Percentiles rank a stretch among this genome's conserved stretches.
phyloP scores from a whole-genome alignment of 2,888 invertebrate species.

The Ectemnius cavifrons region DNA sequence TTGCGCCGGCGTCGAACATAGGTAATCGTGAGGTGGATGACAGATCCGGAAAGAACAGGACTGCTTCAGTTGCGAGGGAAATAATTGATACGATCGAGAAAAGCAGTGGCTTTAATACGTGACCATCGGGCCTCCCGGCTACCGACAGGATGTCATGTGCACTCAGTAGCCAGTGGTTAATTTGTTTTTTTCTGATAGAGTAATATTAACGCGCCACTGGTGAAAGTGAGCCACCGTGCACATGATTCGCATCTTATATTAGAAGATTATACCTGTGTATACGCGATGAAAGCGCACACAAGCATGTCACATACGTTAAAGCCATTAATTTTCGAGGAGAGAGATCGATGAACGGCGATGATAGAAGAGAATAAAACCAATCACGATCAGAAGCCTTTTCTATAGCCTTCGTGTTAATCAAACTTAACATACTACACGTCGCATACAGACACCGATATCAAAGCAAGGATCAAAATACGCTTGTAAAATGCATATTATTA shows the following conservation, averaged over 20 bases:
- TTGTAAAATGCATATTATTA: constrained; percentile 76
- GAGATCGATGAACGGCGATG: too few relatives aligned
- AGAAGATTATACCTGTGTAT: not conserved
- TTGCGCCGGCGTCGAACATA: too few relatives aligned
- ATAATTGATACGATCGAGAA: too few relatives aligned
- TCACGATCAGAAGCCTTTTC: constrained; percentile 40
- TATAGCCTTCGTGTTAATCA: constrained; percentile 40
- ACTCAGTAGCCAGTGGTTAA: constrained; percentile 27
- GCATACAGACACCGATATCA: constrained; percentile 71
- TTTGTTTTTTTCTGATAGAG: constrained; percentile 29
- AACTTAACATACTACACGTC: constrained; percentile 31
- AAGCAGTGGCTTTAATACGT: too few relatives aligned
- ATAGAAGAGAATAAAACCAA: constrained; percentile 11
- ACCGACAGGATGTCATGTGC: constrained; percentile 1
- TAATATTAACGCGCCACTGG: constrained; percentile 49
- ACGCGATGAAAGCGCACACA: not conserved
- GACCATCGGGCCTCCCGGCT: not conserved
- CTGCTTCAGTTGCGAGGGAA: too few relatives aligned
- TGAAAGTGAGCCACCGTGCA: constrained; percentile 38
- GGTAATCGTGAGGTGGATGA: too few relatives aligned
- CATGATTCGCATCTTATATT: constrained; percentile 22
- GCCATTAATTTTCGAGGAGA: constrained; percentile 48
- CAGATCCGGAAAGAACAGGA: too few relatives aligned
- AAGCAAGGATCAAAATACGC: constrained; percentile 79
- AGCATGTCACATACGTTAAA: constrained; percentile 40